Base-by-base conservation (phyloP, 1,140 invertebrate genomes). In the Venustaconcha ellipsiformis region DNA sequence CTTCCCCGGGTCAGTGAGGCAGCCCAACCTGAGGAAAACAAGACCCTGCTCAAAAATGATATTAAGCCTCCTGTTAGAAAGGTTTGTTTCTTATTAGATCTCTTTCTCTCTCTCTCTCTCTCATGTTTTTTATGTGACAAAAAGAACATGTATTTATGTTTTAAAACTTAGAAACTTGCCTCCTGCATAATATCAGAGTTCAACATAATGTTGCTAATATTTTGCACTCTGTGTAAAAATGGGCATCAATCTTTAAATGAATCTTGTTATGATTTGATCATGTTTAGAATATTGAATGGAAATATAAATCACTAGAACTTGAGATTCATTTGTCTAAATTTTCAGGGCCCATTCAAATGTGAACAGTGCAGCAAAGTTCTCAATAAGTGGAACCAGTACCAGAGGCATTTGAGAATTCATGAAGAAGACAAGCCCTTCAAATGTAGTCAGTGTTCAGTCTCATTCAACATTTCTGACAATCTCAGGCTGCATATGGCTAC, bases 381-480 rank as follows among this genome's bases (percentile, higher is more conserved):
- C 82, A 85, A 84, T 57, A 92, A 91, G 74, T 91, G 90, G 86
- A 89, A 86, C 17, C 88, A 92, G 59, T 90, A 92, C 18, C 91
- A 91, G 72, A 89, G 91, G 68, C 93, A 94, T 83, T 87, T 91
- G 82, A 90, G 91, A 68, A 88, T 88, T 57, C 93, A 94, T 85
- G 90, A 91, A 8, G 91, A 93, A 68, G 93, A 94, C 67, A 94
- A 94, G 83, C 92, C 92, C 26, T 92, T 91, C 82, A 88, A 91
- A 57, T 94, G 94, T 87, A 85, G 87, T 59, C 88, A 92, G 75
- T 94, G 94, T 87, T 80, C 90, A 20, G 89, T 88, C 18, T 92
- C 93, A 4, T 94, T 93, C 82, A 94, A 94, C 87, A 89, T 93
- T 74, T 92, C 93, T 87, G 88, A 88, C 26, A 93, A 93, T 88